Evolutionary conservation across 2,113 vertebrate genomes (phyloP).

Genomic region (Fregata magnificens): DNA sequence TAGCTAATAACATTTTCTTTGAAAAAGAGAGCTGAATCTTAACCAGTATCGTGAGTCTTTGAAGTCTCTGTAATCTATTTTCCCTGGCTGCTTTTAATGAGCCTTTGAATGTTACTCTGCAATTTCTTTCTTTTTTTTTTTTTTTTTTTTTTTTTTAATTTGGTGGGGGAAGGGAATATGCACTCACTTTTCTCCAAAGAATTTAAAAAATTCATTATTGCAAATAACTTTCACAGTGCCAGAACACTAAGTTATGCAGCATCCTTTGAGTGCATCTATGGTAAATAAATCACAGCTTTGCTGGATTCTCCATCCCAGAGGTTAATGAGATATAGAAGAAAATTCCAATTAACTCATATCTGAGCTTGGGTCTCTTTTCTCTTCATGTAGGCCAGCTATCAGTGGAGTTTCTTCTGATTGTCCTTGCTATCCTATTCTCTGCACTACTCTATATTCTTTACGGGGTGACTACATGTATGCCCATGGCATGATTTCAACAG

Average conservation of each 20-base stretch:
- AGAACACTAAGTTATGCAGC: not conserved
- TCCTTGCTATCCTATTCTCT: not conserved
- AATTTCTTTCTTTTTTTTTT: not conserved
- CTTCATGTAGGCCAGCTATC: not conserved
- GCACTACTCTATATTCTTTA: not conserved
- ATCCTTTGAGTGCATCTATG: not conserved
- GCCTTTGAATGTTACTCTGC: conserved; percentile 40
- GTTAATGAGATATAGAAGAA: conserved; percentile 1
- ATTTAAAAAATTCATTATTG: conserved; percentile 15
- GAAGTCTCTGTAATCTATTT: conserved; percentile 56
- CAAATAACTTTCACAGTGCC: conserved; percentile 24
- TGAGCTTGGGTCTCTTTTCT: not conserved
- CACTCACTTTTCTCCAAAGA: conserved; percentile 17
- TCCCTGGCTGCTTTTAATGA: conserved; percentile 62
- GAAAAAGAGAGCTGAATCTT: conserved; percentile 58
- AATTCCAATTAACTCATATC: not conserved
- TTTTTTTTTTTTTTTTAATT: not conserved
- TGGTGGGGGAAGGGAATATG: conserved; percentile 1
- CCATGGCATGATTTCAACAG: not conserved
- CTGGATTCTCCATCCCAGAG: not conserved
- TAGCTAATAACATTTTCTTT: conserved; percentile 64
- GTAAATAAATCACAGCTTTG: conserved; percentile 25
- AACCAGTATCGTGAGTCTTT: conserved; percentile 43
- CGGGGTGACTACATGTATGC: not conserved
- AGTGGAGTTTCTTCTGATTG: not conserved